These are phyloP conservation scores for Drosophila pseudotalamancana DNA, from an alignment of 2,888 invertebrate species.

Conservation along the genomic window DNA sequence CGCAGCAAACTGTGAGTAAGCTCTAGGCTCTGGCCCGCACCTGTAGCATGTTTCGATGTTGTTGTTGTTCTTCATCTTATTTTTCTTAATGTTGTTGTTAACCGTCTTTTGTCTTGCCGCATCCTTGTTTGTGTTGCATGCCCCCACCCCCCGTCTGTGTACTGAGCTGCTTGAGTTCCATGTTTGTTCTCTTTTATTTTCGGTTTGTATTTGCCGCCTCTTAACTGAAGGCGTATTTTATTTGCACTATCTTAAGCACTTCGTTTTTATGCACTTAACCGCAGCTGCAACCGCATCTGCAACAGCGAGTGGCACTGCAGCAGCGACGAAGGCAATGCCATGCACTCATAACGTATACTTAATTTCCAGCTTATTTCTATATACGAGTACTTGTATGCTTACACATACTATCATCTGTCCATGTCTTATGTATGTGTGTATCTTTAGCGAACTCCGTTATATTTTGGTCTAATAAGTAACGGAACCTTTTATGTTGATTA, in stretches of 20 bases:
- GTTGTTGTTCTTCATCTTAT: conserved; percentile 11
- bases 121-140: conserved; percentile 45
- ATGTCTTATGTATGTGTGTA: conserved; percentile 12
- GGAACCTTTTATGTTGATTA: conserved; percentile 78
- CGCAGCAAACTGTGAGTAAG: conserved; percentile 83
- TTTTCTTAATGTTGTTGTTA: neutral
- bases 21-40: conserved; percentile 48
- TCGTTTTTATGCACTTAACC: conserved; percentile 27
- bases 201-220: conserved; percentile 37
- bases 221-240: conserved; percentile 74
- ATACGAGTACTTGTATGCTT: neutral
- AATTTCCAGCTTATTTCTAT: conserved; percentile 31
- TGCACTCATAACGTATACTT: conserved; percentile 52
- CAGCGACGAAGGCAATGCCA: conserved; percentile 6
- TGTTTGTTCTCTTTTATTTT: conserved; percentile 15
- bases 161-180: conserved; percentile 27
- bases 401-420: no score
- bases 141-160: conserved; percentile 21
- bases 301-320: conserved; percentile 10
- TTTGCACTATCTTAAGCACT: conserved; percentile 60
- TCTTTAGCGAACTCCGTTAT: conserved; percentile 11
- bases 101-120: conserved; percentile 36
- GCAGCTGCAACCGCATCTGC: conserved; percentile 6
- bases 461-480: conserved; percentile 65
- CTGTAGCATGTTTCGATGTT: conserved; percentile 62